Base-by-base conservation (phyloP, 2,113 vertebrate species). In the Thalassarche chlororhynchos region DNA sequence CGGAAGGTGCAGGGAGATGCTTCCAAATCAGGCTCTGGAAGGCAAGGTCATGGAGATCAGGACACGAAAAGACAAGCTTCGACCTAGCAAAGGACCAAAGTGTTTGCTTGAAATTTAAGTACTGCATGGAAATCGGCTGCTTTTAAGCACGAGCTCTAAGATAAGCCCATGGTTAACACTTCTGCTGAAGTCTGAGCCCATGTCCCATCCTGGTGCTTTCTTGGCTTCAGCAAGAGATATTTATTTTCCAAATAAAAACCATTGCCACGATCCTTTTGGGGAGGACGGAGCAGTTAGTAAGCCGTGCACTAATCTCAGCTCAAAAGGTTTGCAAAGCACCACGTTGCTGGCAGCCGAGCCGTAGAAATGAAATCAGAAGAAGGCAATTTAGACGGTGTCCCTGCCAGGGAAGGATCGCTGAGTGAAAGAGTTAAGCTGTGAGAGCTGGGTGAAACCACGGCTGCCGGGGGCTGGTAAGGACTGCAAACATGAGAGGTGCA, bases 271-370 rank as follows among this genome's bases (percentile, higher is more conserved):
- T 38, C 10, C 49, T 88, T 85, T 80, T 1, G 0, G 44, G 57
- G n/a, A 74, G 40, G 36, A 10, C 0, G 1, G 36, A 89, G 84
- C 10, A 19, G 70, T 89, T 47, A 47, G 49, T 10, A 79, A 95
- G 58, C 31, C 14, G 2, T 34, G 55, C 20, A 32, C 26, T 79
- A 28, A 90, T 78, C 86, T 92, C 72, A 71, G 65, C 57, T 87
- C 65, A 60, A 93, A 96, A 94, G 81, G 57, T 70, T 78, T 92
- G 70, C 40, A 78, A 87, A 96, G 55, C 47, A 52, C 69, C 40
- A 3, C 1, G 12, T 34, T 9, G 2, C 23, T 46, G 69, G 69
- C 91, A 94, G 77, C 24, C 3, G 5, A 75, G 74, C 16, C 42
- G 17, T 10, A 75, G 84, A 60, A 87, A 91, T 25, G 15, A 87